phyloP scores from a whole-genome alignment of 2,797 vertebrate genomes.

The Eulemur coronatus region DNA sequence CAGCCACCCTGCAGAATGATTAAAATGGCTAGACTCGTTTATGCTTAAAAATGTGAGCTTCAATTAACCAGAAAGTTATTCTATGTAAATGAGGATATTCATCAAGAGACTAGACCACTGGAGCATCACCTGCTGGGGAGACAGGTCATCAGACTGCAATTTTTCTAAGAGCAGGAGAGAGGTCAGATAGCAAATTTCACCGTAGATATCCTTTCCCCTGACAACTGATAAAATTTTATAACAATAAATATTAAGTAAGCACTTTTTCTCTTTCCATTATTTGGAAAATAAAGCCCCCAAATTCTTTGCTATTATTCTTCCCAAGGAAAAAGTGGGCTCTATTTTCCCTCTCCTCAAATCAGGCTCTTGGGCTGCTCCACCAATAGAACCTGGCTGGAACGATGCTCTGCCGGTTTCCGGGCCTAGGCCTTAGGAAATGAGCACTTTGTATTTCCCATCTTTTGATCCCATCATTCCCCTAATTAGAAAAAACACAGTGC shows the following conservation, averaged over 20 bases:
- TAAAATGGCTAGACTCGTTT: not conserved
- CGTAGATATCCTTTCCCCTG: not conserved
- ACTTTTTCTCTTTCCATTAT: not conserved
- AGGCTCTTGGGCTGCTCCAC: not conserved
- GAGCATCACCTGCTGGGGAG: not conserved
- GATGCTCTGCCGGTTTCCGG: not conserved
- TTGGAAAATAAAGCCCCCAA: not conserved
- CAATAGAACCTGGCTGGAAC: fast-evolving
- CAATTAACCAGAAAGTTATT: not conserved
- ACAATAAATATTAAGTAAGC: not conserved
- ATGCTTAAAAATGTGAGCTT: not conserved
- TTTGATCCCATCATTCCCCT: not conserved
- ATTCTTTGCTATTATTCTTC: not conserved
- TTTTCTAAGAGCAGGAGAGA: not conserved
- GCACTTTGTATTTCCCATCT: not conserved
- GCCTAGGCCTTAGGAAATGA: not conserved
- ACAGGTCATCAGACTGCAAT: too few species aligned
- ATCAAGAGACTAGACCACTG: not conserved
- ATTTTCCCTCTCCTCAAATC: not conserved
- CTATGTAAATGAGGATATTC: not conserved
- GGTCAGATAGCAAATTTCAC: not conserved
- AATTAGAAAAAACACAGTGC: not conserved
- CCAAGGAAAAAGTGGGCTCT: not conserved
- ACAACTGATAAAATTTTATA: not conserved
- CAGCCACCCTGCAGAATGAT: not conserved